Conservation (phyloP, 2,113 vertebrate genomes). For the Crotalus helleri region DNA sequence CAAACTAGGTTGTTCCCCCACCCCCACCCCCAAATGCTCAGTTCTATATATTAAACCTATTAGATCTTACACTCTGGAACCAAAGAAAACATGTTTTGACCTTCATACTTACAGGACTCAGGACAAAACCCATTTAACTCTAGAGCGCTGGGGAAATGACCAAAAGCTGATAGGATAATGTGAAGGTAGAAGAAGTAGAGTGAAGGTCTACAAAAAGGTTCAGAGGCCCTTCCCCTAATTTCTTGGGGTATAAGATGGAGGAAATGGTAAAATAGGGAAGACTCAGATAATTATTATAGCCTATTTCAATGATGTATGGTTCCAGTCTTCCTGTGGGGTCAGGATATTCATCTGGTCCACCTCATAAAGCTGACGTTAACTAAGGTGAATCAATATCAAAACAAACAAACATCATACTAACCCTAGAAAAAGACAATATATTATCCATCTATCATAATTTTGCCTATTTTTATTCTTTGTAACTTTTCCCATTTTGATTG, state of each 20-base stretch:
- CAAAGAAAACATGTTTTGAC: background rate
- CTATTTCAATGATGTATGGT: background rate
- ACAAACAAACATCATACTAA: background rate
- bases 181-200: background rate
- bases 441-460: background rate
- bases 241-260: background rate
- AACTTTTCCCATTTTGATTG: background rate
- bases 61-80: background rate
- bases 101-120: background rate
- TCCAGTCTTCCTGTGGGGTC: background rate
- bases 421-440: background rate
- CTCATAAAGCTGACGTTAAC: background rate
- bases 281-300: background rate
- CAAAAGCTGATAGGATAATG: background rate
- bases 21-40: background rate
- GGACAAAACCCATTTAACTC: background rate
- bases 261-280: fast-evolving
- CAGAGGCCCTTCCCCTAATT: background rate
- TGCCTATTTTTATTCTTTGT: background rate
- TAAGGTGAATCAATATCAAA: background rate
- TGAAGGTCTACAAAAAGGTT: background rate
- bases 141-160: background rate
- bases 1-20: background rate
- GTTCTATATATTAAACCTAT: background rate
- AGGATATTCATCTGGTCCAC: background rate